Evolutionary conservation across 1,140 invertebrate genomes (phyloP).

Genomic region (Matsumurasca onukii): DNA sequence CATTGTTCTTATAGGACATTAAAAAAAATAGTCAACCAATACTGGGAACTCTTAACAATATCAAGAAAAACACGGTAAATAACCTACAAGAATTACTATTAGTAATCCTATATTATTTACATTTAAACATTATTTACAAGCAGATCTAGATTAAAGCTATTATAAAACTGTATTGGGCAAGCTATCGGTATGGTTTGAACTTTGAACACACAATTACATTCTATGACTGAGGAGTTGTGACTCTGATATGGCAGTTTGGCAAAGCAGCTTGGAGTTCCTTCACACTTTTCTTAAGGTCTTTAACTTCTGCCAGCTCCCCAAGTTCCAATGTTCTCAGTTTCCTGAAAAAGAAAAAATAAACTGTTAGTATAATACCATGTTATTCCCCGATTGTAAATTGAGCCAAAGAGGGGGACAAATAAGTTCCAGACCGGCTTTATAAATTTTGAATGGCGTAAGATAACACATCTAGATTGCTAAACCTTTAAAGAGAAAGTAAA

Average conservation of each 20-base stretch:
- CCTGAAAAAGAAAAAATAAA: constrained; percentile 11
- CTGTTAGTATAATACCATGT: neutral
- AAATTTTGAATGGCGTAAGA: neutral
- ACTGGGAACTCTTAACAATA: too few relatives aligned
- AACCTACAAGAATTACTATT: too few relatives aligned
- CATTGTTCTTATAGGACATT: too few relatives aligned
- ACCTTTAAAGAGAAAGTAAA: neutral
- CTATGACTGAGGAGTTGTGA: neutral
- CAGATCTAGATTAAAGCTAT: too few relatives aligned
- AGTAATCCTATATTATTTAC: too few relatives aligned
- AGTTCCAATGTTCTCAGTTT: constrained; percentile 23
- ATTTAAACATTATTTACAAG: too few relatives aligned
- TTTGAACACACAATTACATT: too few relatives aligned
- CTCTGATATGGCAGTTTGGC: constrained; percentile 21
- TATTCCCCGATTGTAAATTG: neutral
- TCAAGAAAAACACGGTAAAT: too few relatives aligned
- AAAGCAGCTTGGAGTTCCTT: constrained; percentile 3
- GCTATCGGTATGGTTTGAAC: too few relatives aligned
- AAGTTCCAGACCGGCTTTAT: neutral
- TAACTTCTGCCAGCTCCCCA: neutral
- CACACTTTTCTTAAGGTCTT: constrained; percentile 15
- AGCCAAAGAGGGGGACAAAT: neutral
- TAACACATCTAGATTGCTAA: neutral
- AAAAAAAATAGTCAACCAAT: too few relatives aligned
- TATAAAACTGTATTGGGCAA: too few relatives aligned